Evolutionary conservation across 2,888 invertebrate genomes (phyloP), one percentile per base, ranked within the genome.

Genomic region (Philaethria dido): DNA sequence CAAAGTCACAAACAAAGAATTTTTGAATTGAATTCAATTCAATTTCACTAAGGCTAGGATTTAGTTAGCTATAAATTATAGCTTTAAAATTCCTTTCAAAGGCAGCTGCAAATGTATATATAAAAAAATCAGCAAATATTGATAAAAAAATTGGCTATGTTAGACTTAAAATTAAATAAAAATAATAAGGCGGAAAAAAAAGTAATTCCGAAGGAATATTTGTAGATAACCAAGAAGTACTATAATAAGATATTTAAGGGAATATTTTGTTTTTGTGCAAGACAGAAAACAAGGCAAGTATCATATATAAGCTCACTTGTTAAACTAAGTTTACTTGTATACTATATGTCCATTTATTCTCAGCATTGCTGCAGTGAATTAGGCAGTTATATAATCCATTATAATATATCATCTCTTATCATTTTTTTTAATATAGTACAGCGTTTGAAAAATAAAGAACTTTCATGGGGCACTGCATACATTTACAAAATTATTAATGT

Each of bases 11-110:
- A n/a, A 50, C n/a, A 50, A 22, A 13, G 14, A 48, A n/a, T n/a
- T n/a, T n/a, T n/a, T n/a, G n/a, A n/a, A 50, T 50, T 50, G 29
- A n/a, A 50, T 50, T 29, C n/a, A 11, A 50, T 50, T 50, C 25
- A 44, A 16, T 44, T 39, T 39, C 13, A 39, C 13, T 44, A 44
- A 5, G 16, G 8, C 44, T 16, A 44, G 6, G 16, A 44, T 44
- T 44, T 5, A 50, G 29, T 9, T 50, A 29, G n/a, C 16, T n/a
- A 29, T 44, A 16, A 50, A 50, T 50, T 25, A n/a, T 25, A 50
- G n/a, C 25, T n/a, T 2, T 25, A 9, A 48, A 50, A n/a, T 9
- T 50, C 2, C 25, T 50, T 48, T 13, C 13, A n/a, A 48, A 22
- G n/a, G 25, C 25, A 50, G n/a, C 22, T 8, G 48, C 25, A n/a